Conservation (phyloP, 2,888 invertebrate genomes). For the Protodeltote pygarga region DNA sequence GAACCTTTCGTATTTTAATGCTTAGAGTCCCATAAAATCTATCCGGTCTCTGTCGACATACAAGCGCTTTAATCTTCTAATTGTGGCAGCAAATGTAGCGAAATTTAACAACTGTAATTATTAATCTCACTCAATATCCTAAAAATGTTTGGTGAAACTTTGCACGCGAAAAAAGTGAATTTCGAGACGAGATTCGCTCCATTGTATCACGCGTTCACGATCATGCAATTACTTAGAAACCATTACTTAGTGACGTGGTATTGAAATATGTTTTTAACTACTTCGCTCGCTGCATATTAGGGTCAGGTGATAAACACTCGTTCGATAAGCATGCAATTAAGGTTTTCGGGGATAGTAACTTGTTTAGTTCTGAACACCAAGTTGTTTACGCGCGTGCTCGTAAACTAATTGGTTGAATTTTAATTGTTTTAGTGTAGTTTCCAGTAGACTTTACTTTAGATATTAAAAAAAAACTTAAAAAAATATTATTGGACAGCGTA, state of each 20-base stretch:
- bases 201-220: slow-evolving; percentile 34
- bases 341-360: slow-evolving; percentile 55
- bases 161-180: slow-evolving; percentile 35
- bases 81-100: slow-evolving; percentile 8
- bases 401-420: slow-evolving; percentile 3
- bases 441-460: slow-evolving; percentile 12
- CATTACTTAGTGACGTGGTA: slow-evolving; percentile 38
- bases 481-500: background rate
- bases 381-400: slow-evolving; percentile 9
- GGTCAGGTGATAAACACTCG: slow-evolving; percentile 71
- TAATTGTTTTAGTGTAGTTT: slow-evolving; percentile 2
- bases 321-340: slow-evolving; percentile 82
- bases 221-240: slow-evolving; percentile 36
- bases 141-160: slow-evolving; percentile 40
- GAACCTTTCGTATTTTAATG: slow-evolving; percentile 10
- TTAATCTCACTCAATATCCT: slow-evolving; percentile 31
- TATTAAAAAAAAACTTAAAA: background rate
- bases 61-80: slow-evolving; percentile 14
- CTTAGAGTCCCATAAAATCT: slow-evolving; percentile 6
- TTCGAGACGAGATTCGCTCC: slow-evolving; percentile 36
- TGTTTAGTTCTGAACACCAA: slow-evolving; percentile 31
- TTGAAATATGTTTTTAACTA: slow-evolving; percentile 62
- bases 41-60: slow-evolving; percentile 3
- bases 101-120: slow-evolving; percentile 35
- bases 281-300: slow-evolving; percentile 65